Conservation (phyloP, 2,113 vertebrate genomes). For the Climacteris rufus region DNA sequence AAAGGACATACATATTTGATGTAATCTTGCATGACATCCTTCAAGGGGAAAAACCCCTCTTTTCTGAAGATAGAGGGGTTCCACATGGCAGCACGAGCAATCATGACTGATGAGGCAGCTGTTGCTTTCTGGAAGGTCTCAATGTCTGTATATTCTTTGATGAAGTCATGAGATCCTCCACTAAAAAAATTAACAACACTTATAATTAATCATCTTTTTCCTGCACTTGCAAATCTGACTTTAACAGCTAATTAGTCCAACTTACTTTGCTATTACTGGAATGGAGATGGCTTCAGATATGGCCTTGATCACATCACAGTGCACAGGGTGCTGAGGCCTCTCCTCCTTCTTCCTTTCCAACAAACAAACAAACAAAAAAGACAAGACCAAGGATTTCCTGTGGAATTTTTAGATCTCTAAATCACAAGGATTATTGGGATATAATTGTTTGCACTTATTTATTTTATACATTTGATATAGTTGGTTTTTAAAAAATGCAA, state of each 20-base stretch:
- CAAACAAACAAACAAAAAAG: background rate
- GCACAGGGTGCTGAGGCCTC: slow-evolving; percentile 88
- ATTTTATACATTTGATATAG: background rate
- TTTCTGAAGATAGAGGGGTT: slow-evolving; percentile 89
- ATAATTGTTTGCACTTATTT: background rate
- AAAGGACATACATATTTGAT: slow-evolving; percentile 84
- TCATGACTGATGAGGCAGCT: slow-evolving; percentile 88
- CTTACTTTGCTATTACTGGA: slow-evolving; percentile 95
- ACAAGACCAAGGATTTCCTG: background rate
- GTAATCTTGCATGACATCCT: slow-evolving; percentile 89
- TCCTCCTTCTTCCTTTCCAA: slow-evolving; percentile 90
- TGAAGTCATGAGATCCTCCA: slow-evolving; percentile 91
- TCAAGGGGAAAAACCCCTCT: slow-evolving; percentile 80
- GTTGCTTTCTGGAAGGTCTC: slow-evolving; percentile 79
- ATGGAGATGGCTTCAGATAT: slow-evolving; percentile 83
- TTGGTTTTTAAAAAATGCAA: background rate
- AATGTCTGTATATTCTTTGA: slow-evolving; percentile 82
- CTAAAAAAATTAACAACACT: slow-evolving; percentile 71
- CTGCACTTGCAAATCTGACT: background rate
- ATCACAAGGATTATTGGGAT: background rate
- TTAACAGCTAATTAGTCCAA: background rate
- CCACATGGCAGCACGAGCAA: slow-evolving; percentile 97
- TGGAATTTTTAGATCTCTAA: background rate
- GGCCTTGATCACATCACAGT: slow-evolving; percentile 88
- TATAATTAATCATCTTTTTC: background rate